Evolutionary conservation across 2,888 invertebrate species (phyloP).

Genomic region (Metalampra italica): DNA sequence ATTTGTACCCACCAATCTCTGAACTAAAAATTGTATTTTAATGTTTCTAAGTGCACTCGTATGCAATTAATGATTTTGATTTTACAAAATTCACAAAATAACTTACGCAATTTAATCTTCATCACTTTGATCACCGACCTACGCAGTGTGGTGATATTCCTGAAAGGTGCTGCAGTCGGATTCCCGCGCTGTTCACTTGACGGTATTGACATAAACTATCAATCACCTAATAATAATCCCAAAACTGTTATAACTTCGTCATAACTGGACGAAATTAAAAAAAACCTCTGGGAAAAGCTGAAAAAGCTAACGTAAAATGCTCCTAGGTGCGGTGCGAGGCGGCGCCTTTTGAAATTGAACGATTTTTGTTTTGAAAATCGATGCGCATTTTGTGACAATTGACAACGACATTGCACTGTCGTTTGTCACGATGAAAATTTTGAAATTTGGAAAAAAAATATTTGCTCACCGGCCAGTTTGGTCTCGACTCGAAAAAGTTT

Average conservation of each 20-base stretch:
- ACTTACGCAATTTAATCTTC: conserved; percentile 76
- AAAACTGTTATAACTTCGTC: conserved; percentile 21
- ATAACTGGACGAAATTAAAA: conserved; percentile 9
- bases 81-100: no score
- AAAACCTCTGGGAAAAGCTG: conserved; percentile 6
- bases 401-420: conserved; percentile 62
- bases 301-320: conserved; percentile 22
- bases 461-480: conserved; percentile 16
- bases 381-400: conserved; percentile 63
- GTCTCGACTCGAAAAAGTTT: no score
- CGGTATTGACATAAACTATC: conserved; percentile 44
- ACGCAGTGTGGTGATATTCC: conserved; percentile 65
- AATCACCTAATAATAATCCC: conserved; percentile 4
- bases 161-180: conserved; percentile 36
- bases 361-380: conserved; percentile 60
- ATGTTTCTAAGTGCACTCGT: no score
- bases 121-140: conserved; percentile 75
- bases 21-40: no score
- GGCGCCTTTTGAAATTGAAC: conserved; percentile 39
- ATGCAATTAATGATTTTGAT: no score
- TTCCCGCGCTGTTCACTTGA: conserved; percentile 49
- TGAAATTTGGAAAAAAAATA: conserved; percentile 54
- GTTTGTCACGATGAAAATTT: conserved; percentile 56
- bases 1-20: no score
- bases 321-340: conserved; percentile 31